Conservation (phyloP, 2,888 invertebrate species). For the Machimus rusticus region DNA sequence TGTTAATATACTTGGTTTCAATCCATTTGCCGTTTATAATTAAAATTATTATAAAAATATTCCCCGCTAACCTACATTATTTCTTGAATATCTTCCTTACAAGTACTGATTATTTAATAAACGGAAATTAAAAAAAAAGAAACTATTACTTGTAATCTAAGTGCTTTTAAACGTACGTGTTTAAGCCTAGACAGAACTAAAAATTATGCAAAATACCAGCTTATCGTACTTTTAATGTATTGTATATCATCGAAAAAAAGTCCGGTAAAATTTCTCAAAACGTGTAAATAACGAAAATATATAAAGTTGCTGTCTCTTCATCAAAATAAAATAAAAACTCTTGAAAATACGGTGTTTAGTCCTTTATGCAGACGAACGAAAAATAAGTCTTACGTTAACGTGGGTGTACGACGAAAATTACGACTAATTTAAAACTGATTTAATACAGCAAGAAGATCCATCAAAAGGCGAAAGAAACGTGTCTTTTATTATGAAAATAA, state of each 20-base stretch:
- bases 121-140: slow-evolving; percentile 3
- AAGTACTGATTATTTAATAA: slow-evolving; percentile 1
- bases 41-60: slow-evolving; percentile 22
- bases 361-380: background rate
- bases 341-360: slow-evolving; percentile 1
- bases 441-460: slow-evolving; percentile 14
- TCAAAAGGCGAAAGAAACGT: background rate
- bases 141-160: slow-evolving; percentile 12
- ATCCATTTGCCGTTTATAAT: slow-evolving; percentile 18
- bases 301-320: slow-evolving; percentile 45
- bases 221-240: background rate
- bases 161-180: background rate
- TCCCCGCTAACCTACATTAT: slow-evolving; percentile 38
- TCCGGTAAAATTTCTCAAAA: background rate
- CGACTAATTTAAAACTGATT: slow-evolving; percentile 3
- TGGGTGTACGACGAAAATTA: slow-evolving; percentile 14
- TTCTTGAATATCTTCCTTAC: slow-evolving; percentile 41
- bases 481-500: background rate
- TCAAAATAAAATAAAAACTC: slow-evolving; percentile 43
- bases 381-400: slow-evolving; percentile 9
- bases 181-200: background rate
- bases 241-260: background rate
- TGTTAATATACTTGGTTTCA: background rate
- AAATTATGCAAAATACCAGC: background rate
- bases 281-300: slow-evolving; percentile 29